Evolutionary conservation across 2,888 invertebrate species (phyloP).

Genomic region (Lycophotia porphyrea): DNA sequence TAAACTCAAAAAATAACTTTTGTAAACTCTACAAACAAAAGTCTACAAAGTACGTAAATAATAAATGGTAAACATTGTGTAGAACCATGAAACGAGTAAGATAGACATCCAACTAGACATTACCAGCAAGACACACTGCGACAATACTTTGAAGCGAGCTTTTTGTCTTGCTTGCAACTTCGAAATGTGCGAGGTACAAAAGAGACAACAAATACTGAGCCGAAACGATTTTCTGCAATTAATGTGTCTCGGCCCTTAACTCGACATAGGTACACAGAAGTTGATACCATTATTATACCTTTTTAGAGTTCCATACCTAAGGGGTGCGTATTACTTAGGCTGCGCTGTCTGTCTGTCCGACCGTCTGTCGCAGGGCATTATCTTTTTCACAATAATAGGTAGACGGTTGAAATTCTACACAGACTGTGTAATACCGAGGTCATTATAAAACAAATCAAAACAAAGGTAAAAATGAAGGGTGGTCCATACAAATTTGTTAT

Average conservation of each 20-base stretch:
- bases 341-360: background rate
- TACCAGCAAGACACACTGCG: slow-evolving; percentile 17
- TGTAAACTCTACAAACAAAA: background rate
- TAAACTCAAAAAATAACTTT: background rate
- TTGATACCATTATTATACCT: background rate
- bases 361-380: background rate
- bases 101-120: slow-evolving; percentile 4
- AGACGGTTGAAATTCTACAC: background rate
- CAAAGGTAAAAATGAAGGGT: background rate
- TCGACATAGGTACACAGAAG: slow-evolving; percentile 14
- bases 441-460: background rate
- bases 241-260: slow-evolving; percentile 9
- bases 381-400: background rate
- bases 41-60: background rate
- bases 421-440: background rate
- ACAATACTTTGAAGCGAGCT: slow-evolving; percentile 9
- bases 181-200: slow-evolving; percentile 14
- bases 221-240: slow-evolving; percentile 22
- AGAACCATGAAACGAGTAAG: slow-evolving; percentile 6
- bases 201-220: slow-evolving; percentile 23
- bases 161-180: slow-evolving; percentile 26
- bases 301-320: background rate
- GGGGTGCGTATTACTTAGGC: background rate
- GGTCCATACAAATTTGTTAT: background rate
- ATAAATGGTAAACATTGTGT: background rate